A percentile compares a stretch with the other conserved stretches of the same genome.
Evolutionary conservation across 2,113 vertebrate genomes (phyloP).

Genomic region (Poeciliopsis turrubarensis): DNA sequence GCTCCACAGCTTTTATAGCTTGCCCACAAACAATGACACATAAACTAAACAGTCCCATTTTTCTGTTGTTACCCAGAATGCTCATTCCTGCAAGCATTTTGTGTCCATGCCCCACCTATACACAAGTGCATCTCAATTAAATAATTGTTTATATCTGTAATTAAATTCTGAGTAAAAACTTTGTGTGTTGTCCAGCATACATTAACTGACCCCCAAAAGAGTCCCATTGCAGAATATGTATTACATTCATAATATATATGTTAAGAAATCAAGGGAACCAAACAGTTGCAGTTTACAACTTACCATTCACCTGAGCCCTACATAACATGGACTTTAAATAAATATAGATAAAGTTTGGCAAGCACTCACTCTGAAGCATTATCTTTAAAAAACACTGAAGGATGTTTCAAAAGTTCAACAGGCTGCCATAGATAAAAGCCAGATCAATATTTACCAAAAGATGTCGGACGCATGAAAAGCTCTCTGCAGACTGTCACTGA

Average conservation of each 20-base stretch:
- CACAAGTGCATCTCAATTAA: not conserved
- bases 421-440: not conserved
- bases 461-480: not conserved
- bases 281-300: too few species aligned
- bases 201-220: not conserved
- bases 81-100: not conserved
- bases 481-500: not conserved
- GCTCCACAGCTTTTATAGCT: constrained; percentile 53
- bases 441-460: not conserved
- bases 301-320: too few species aligned
- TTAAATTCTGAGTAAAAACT: too few species aligned
- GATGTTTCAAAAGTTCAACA: not conserved
- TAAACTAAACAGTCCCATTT: constrained; percentile 41
- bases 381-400: not conserved
- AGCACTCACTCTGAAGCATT: not conserved
- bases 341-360: not conserved
- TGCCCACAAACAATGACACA: constrained; percentile 28
- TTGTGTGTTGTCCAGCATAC: not conserved
- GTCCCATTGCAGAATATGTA: not conserved
- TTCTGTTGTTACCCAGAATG: constrained; percentile 1
- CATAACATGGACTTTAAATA: too few species aligned
- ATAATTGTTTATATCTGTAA: not conserved
- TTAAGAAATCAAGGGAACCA: not conserved
- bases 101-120: not conserved
- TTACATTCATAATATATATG: not conserved